Evolutionary conservation across 2,888 invertebrate species (phyloP), one percentile per base, ranked within the genome.

Genomic region (Eucriotettix oculatus): DNA sequence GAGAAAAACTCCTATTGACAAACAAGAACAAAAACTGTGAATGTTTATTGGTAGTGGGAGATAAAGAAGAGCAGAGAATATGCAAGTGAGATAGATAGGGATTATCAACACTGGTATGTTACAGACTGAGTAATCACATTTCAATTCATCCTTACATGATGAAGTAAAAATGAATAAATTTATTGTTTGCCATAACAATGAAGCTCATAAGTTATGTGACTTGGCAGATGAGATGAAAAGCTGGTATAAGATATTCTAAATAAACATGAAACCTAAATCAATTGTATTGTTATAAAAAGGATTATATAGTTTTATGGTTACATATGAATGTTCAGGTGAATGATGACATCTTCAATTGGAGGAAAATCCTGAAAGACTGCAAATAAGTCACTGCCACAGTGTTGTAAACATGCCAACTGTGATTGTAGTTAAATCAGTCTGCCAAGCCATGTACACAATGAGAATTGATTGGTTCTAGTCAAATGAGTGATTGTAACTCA

Each of bases 401-500:
- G 29, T 54, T 58, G 54, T 40, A 57, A n/a, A 42, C 12, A 62
- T 60, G 58, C 57, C 60, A 57, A 57, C 60, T 61, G 58, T 61
- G 56, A 58, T 58, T 56, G 58, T 52, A 60, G 56, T 54, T 48
- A 58, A 57, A 52, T 57, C 17, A 43, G 59, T 61, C 61, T 63
- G 61, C 61, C 61, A 61, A 60, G 55, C 62, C 62, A 60, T 61
- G 58, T 60, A 14, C 16, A 54, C 44, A 60, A 56, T 52, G 54
- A 16, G 60, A 60, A 63, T 62, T 60, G 40, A 66, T 66, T 65
- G 64, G 63, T 64, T 66, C 65, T 66, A 66, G 65, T 66, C 65
- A 66, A 61, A 63, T 59, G 64, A 64, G 65, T 66, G 64, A 66
- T 64, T 63, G 64, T 62, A 63, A 65, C 65, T 66, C 65, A 65